Conservation (phyloP, 2,113 vertebrate genomes). For the Phalacrocorax pelagicus region DNA sequence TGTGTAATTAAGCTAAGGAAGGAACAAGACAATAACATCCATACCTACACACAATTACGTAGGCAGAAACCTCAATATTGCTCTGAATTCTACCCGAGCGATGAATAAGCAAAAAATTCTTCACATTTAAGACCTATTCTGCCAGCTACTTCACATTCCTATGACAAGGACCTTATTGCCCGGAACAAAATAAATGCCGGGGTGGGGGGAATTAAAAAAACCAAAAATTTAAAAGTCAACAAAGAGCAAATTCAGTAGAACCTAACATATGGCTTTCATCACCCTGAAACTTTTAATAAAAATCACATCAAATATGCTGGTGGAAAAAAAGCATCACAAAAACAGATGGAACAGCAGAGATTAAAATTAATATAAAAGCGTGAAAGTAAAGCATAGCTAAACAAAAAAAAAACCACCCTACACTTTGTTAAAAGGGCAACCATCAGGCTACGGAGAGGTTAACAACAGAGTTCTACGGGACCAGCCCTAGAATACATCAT, state of each 20-base stretch:
- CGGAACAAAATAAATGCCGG: background rate
- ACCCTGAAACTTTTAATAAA: background rate
- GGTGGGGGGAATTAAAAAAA: too few relatives aligned
- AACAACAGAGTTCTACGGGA: background rate
- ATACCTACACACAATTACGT: background rate
- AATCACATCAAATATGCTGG: background rate
- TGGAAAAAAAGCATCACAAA: background rate
- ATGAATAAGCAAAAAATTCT: too few relatives aligned
- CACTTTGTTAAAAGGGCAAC: background rate
- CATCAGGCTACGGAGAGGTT: background rate
- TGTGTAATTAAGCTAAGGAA: background rate
- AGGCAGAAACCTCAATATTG: background rate
- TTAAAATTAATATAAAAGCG: background rate
- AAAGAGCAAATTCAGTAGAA: background rate
- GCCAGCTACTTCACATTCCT: too few relatives aligned
- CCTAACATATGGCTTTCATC: background rate
- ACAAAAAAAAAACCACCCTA: background rate
- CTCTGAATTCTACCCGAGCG: background rate
- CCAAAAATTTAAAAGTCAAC: too few relatives aligned
- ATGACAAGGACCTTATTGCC: background rate
- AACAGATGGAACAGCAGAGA: background rate
- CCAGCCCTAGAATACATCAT: background rate
- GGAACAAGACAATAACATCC: background rate
- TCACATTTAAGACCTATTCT: too few relatives aligned
- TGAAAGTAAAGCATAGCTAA: background rate